A percentile compares a stretch with the other conserved stretches of the same genome.
phyloP scores from a whole-genome alignment of 2,113 vertebrate genomes.

The Malurus cyaneus region DNA sequence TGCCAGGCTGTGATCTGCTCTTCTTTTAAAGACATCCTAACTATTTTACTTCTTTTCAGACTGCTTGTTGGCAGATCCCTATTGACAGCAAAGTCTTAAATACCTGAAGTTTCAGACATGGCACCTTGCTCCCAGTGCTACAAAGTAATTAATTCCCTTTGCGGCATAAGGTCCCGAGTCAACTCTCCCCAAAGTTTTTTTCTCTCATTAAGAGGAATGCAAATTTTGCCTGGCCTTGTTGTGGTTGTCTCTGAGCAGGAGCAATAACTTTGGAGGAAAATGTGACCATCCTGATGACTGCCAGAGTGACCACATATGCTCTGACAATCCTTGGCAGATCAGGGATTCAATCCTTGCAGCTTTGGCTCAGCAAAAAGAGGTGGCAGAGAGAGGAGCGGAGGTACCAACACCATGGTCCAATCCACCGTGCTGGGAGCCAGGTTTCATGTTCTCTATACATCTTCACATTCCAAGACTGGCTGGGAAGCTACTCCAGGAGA shows the following conservation, averaged over 20 bases:
- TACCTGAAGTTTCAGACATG: rapidly evolving
- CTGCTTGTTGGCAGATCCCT: background rate
- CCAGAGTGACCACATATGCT: rapidly evolving
- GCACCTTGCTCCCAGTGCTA: background rate
- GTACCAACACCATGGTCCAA: background rate
- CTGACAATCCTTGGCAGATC: background rate
- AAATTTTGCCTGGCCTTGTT: background rate
- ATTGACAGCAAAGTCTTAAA: background rate
- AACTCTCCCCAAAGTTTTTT: background rate
- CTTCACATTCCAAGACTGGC: rapidly evolving
- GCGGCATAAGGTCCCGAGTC: rapidly evolving
- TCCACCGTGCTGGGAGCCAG: background rate
- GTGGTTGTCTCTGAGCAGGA: background rate
- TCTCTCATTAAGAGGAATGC: background rate
- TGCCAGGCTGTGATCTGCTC: slow-evolving; percentile 16
- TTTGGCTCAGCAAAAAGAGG: background rate
- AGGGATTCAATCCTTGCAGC: background rate
- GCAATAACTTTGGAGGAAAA: background rate
- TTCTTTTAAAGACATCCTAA: background rate
- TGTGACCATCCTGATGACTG: rapidly evolving
- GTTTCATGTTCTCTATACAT: background rate
- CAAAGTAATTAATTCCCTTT: background rate
- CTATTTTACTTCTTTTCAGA: background rate
- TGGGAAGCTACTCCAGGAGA: rapidly evolving
- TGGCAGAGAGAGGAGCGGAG: background rate